phyloP scores from a whole-genome alignment of 2,888 invertebrate genomes.

The Brenthis ino region DNA sequence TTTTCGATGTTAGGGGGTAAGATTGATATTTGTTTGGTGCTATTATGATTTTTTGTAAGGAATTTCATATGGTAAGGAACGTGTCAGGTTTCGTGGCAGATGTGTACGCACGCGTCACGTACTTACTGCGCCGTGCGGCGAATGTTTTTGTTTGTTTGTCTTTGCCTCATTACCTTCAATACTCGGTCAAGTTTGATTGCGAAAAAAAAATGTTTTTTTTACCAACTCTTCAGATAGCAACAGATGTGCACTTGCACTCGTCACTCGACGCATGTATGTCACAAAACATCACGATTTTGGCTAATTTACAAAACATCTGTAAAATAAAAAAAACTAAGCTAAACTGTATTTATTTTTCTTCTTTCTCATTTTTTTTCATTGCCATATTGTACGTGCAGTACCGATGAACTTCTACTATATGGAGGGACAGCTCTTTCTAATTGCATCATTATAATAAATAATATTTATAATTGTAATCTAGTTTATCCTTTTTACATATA shows the following conservation, averaged over 20 bases:
- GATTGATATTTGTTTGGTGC: slow-evolving; percentile 45
- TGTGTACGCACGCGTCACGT: slow-evolving; percentile 71
- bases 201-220: slow-evolving; percentile 18
- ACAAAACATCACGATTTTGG: not conserved
- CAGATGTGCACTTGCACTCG: slow-evolving; percentile 2
- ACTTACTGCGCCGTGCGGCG: slow-evolving; percentile 44
- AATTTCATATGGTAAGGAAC: slow-evolving; percentile 74
- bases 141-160: slow-evolving; percentile 44
- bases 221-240: slow-evolving; percentile 9
- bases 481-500: too few relatives aligned
- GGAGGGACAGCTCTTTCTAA: too few relatives aligned
- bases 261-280: not conserved
- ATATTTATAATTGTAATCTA: too few relatives aligned
- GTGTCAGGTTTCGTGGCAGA: slow-evolving; percentile 79
- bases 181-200: slow-evolving; percentile 25
- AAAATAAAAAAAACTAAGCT: too few relatives aligned
- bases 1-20: slow-evolving; percentile 38
- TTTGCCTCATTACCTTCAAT: slow-evolving; percentile 33
- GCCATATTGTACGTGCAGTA: too few relatives aligned
- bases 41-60: slow-evolving; percentile 62
- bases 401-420: too few relatives aligned
- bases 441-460: too few relatives aligned
- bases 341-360: too few relatives aligned
- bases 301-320: too few relatives aligned
- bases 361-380: too few relatives aligned